phyloP scores from a whole-genome alignment of 1,140 invertebrate species.

The Vanessa tameamea region DNA sequence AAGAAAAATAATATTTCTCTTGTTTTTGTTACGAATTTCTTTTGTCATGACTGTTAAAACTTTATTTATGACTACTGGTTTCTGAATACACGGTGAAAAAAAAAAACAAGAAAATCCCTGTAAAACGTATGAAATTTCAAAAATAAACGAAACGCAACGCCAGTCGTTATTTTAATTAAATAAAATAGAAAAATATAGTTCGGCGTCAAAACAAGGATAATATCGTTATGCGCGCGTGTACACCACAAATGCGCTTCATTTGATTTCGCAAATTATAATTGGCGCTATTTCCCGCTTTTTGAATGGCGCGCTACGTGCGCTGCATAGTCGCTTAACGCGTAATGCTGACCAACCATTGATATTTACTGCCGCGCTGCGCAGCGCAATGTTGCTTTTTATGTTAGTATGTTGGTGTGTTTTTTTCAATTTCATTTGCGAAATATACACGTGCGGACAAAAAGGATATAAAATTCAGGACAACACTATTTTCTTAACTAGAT shows the following conservation, averaged over 20 bases:
- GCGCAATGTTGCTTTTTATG: background rate
- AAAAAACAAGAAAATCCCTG: too few species aligned
- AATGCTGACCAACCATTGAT: conserved; percentile 7
- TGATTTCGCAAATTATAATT: conserved; percentile 61
- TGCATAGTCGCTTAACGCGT: conserved; percentile 37
- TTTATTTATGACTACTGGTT: too few species aligned
- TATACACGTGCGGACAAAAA: too few species aligned
- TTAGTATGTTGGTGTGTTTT: background rate
- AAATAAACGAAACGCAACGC: background rate
- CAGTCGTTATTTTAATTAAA: background rate
- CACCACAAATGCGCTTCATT: conserved; percentile 47
- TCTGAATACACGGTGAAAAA: too few species aligned
- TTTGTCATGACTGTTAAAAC: too few species aligned
- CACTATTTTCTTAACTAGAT: too few species aligned
- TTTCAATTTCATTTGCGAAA: too few species aligned
- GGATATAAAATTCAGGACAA: too few species aligned
- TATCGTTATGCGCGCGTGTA: conserved; percentile 22
- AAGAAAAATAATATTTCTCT: too few species aligned
- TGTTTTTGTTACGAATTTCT: too few species aligned
- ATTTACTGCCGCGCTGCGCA: conserved; percentile 14
- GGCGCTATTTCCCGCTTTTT: conserved; percentile 56
- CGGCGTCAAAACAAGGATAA: conserved; percentile 25
- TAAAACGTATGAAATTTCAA: background rate
- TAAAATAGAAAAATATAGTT: background rate
- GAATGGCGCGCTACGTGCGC: conserved; percentile 49